These are phyloP conservation scores for Diploptera punctata DNA, from an alignment of 2,888 invertebrate genomes.

Conservation along the genomic window DNA sequence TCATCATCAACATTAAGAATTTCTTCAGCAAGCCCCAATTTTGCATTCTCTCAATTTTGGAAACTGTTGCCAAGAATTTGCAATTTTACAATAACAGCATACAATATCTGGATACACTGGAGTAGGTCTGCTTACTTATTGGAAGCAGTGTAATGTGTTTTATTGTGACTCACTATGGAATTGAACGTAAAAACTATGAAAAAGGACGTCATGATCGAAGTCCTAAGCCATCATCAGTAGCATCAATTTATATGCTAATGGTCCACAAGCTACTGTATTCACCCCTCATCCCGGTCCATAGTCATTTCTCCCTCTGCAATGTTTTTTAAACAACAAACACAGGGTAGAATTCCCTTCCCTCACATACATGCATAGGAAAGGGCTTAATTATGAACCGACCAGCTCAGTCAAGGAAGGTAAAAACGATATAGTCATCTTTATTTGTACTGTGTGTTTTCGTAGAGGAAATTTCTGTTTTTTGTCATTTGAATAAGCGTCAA, in stretches of 20 bases:
- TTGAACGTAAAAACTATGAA: constrained; percentile 9
- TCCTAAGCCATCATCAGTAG: constrained; percentile 36
- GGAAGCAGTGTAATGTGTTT: too few relatives aligned
- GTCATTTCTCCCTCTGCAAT: neutral
- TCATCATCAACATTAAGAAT: too few relatives aligned
- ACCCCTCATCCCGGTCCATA: neutral
- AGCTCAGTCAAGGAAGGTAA: neutral
- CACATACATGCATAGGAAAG: neutral
- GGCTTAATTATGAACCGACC: constrained; percentile 12
- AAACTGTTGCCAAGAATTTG: too few relatives aligned
- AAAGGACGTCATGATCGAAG: neutral
- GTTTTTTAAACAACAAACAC: constrained; percentile 32
- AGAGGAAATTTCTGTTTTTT: neutral
- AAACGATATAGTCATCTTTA: neutral
- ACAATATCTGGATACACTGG: too few relatives aligned
- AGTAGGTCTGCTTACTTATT: too few relatives aligned
- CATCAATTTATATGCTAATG: constrained; percentile 41
- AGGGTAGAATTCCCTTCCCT: neutral
- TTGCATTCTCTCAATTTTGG: too few relatives aligned
- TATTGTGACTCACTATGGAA: too few relatives aligned
- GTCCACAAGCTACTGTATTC: constrained; percentile 1
- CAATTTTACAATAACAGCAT: too few relatives aligned
- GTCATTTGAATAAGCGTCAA: neutral
- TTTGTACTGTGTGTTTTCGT: neutral
- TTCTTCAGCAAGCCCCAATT: too few relatives aligned